Conservation (phyloP, 2,113 vertebrate genomes). For the Bungarus multicinctus region DNA sequence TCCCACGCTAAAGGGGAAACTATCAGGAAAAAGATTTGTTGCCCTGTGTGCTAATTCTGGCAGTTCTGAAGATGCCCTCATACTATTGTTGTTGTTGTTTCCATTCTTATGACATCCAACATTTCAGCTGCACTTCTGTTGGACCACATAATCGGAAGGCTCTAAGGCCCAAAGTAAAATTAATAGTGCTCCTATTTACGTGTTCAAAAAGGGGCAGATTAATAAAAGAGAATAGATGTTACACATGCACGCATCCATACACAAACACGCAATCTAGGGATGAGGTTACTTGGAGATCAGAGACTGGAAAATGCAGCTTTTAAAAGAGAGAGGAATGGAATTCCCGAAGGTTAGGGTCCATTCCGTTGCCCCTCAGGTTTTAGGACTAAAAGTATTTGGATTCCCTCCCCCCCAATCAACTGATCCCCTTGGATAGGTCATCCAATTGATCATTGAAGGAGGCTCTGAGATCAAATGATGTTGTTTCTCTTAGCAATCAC, state of each 20-base stretch:
- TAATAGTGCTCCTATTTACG: background rate
- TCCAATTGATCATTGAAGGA: background rate
- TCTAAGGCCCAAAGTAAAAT: background rate
- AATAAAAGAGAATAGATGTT: conserved; percentile 31
- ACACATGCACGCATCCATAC: background rate
- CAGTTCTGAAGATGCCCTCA: background rate
- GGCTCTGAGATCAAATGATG: background rate
- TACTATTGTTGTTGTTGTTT: too few relatives aligned
- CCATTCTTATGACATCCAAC: background rate
- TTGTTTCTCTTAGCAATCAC: background rate
- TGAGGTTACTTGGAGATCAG: conserved; percentile 44
- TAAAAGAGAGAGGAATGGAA: background rate
- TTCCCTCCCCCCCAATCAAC: background rate
- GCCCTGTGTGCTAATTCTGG: background rate
- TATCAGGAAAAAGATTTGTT: background rate
- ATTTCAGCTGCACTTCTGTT: background rate
- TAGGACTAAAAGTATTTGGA: background rate
- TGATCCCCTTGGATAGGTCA: background rate
- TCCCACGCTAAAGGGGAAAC: background rate
- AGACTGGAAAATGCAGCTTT: background rate
- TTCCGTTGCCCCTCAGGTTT: background rate
- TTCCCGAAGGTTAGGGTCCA: background rate
- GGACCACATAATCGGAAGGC: background rate
- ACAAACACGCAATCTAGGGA: conserved; percentile 48
- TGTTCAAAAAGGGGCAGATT: background rate